Evolutionary conservation across 1,140 invertebrate genomes (phyloP).

Genomic region (Hydropsyche tenuis): DNA sequence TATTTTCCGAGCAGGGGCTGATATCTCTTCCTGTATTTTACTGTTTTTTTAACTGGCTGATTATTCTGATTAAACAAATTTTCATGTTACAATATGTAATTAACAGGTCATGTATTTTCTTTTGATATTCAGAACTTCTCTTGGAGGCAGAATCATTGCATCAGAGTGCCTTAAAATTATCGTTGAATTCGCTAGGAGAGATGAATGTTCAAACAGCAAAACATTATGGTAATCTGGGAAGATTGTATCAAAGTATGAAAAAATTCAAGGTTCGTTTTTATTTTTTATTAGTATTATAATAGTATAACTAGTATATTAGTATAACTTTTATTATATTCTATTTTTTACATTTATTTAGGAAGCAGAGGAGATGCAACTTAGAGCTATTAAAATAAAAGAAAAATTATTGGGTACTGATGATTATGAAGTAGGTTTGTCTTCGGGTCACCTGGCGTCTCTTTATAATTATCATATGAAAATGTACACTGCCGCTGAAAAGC

Average conservation of each 20-base stretch:
- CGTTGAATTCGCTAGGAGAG: slow-evolving; percentile 84
- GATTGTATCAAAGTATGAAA: slow-evolving; percentile 91
- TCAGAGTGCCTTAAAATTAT: slow-evolving; percentile 77
- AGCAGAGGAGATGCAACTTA: slow-evolving; percentile 89
- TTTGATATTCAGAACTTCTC: slow-evolving; percentile 61
- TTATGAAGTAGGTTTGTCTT: slow-evolving; percentile 90
- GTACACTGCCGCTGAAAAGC: slow-evolving; percentile 81
- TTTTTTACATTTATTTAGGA: slow-evolving; percentile 63
- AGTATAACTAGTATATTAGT: too few relatives aligned
- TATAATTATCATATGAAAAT: slow-evolving; percentile 94
- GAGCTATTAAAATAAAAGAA: slow-evolving; percentile 91
- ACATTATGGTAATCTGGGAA: slow-evolving; percentile 91
- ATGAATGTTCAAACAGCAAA: slow-evolving; percentile 94
- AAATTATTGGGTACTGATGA: slow-evolving; percentile 83
- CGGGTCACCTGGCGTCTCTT: slow-evolving; percentile 89
- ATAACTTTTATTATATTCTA: too few relatives aligned
- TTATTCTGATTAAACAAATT: too few relatives aligned
- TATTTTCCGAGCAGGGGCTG: too few relatives aligned
- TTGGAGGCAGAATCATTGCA: slow-evolving; percentile 82
- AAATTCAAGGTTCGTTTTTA: slow-evolving; percentile 70
- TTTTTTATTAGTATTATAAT: neutral
- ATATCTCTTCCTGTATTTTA: too few relatives aligned
- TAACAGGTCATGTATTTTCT: too few relatives aligned
- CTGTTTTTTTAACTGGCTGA: too few relatives aligned
- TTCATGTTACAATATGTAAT: too few relatives aligned